Conservation (phyloP, 2,888 invertebrate genomes). For the Drosophila paramelanica region DNA sequence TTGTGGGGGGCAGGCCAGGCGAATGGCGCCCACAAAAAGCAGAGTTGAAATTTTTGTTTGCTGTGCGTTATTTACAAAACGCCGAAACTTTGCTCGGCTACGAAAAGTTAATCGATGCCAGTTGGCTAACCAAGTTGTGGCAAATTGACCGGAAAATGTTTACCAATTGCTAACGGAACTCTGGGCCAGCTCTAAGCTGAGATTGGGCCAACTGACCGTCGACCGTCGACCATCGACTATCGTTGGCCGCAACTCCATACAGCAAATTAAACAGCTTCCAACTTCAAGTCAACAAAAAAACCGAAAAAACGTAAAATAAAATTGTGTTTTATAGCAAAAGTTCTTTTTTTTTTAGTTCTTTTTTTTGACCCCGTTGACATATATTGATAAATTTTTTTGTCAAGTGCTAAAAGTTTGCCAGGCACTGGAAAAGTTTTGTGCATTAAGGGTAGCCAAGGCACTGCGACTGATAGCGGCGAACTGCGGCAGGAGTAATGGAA, state of each 20-base stretch:
- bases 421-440: slow-evolving; percentile 48
- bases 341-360: slow-evolving; percentile 28
- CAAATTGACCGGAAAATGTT: slow-evolving; percentile 80
- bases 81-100: slow-evolving; percentile 37
- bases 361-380: slow-evolving; percentile 47
- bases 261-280: slow-evolving; percentile 62
- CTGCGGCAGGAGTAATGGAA: slow-evolving; percentile 59
- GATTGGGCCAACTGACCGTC: slow-evolving; percentile 46
- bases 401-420: slow-evolving; percentile 61
- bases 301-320: neutral
- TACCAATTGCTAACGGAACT: slow-evolving; percentile 74
- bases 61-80: slow-evolving; percentile 65
- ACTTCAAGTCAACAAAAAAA: slow-evolving; percentile 24
- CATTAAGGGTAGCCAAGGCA: slow-evolving; percentile 34
- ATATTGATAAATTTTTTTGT: slow-evolving; percentile 62
- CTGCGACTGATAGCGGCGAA: slow-evolving; percentile 8
- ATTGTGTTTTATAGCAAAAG: slow-evolving; percentile 58
- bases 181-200: slow-evolving; percentile 29
- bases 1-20: neutral
- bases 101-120: slow-evolving; percentile 74
- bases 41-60: slow-evolving; percentile 48
- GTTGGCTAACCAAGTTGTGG: slow-evolving; percentile 52
- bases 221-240: slow-evolving; percentile 38
- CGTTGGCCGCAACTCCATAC: slow-evolving; percentile 36
- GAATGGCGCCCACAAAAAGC: slow-evolving; percentile 22